Evolutionary conservation across 1,140 invertebrate species (phyloP), one percentile per base, ranked within the genome.

Genomic region (Diprion similis): DNA sequence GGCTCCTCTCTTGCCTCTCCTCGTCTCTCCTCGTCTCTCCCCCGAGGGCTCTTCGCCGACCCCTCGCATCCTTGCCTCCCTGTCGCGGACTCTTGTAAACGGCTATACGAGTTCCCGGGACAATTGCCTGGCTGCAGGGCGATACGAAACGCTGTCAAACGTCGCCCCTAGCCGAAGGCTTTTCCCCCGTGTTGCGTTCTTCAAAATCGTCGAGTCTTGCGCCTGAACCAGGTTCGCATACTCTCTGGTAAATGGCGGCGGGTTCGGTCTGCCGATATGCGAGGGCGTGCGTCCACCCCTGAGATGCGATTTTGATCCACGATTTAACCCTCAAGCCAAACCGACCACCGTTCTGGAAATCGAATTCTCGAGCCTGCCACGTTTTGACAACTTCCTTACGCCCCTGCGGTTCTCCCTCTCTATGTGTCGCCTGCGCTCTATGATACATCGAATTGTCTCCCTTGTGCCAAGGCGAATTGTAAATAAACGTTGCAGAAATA

Each of bases 371-470:
- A 15, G n/a, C 24, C 24, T 37, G 24, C 24, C 24, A 59, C 51
- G 51, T 59, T 59, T 59, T 59, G 51, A 59, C 51, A 59, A 59
- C 51, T 17, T 59, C 51, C 51, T 59, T 59, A 59, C 51, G 51
- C 11, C 51, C 51, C 51, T 59, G n/a, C 11, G 51, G 51, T 59
- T 37, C 6, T 17, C 51, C n/a, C 11, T 59, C 51, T 13, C 51
- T 9, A 8, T 13, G 51, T 13, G 9, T 13, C 11, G n/a, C 11
- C 51, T 17, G 9, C 51, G 51, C 11, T 15, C 4, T 59, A 15
- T 59, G 51, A 59, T 59, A 59, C 51, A 37, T 37, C 24, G 24
- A 37, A 37, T 3, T 37, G 24, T 37, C 24, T 37, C 24, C 24
- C 24, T 37, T 37, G 24, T 37, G 24, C 24, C 2, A 6, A 3